Evolutionary conservation across 2,113 vertebrate species (phyloP).

Genomic region (Morone saxatilis): DNA sequence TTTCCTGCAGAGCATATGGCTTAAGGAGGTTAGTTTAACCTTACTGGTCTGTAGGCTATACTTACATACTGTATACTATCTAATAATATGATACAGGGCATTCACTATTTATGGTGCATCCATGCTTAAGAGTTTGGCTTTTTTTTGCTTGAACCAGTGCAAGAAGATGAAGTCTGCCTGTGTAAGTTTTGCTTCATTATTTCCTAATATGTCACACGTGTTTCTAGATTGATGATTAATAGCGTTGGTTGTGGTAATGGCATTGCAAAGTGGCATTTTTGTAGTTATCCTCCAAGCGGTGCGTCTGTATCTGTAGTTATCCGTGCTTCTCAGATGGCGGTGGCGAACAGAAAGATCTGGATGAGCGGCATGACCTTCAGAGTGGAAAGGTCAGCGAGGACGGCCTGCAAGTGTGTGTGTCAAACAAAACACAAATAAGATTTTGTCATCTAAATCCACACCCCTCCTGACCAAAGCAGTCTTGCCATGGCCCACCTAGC

Average conservation of each 20-base stretch:
- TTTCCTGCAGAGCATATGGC: constrained; percentile 62
- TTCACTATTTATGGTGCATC: constrained; percentile 41
- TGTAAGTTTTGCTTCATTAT: neutral
- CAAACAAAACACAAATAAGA: constrained; percentile 52
- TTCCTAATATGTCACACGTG: neutral
- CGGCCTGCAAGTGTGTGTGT: constrained; percentile 87
- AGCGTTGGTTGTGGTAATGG: constrained; percentile 29
- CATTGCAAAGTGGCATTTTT: constrained; percentile 22
- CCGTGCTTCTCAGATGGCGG: constrained; percentile 85
- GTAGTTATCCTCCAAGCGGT: constrained; percentile 3
- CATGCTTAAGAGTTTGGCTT: constrained; percentile 31
- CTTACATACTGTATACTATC: constrained; percentile 59
- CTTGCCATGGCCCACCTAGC: constrained; percentile 1
- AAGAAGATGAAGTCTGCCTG: neutral
- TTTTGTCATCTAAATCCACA: neutral
- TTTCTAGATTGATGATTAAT: constrained; percentile 3
- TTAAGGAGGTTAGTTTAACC: constrained; percentile 47
- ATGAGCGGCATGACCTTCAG: constrained; percentile 99
- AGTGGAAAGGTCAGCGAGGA: constrained; percentile 98
- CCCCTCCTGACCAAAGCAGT: neutral
- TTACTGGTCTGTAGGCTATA: constrained; percentile 18
- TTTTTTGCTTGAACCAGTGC: constrained; percentile 28
- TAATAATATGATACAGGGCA: constrained; percentile 40
- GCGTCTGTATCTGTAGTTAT: neutral
- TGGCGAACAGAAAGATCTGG: constrained; percentile 97